Percentiles rank a stretch among this genome's conserved stretches.
Evolutionary conservation across 2,797 vertebrate genomes (phyloP).

Genomic region (Triplophysa bombifrons): DNA sequence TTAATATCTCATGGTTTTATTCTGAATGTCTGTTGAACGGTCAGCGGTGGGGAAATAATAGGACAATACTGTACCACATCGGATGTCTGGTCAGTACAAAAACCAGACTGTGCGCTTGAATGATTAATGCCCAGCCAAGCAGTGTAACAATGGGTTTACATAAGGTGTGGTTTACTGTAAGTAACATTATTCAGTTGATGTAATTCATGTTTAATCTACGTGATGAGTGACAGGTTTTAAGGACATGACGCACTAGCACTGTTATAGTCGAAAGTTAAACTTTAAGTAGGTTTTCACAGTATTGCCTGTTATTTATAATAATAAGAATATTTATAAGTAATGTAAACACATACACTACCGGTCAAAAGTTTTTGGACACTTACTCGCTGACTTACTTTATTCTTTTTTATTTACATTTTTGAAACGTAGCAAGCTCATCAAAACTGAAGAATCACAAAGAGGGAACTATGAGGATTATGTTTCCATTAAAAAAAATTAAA

Average conservation of each 20-base stretch:
- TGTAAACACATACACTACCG: no score
- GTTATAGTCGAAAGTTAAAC: background rate
- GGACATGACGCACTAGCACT: background rate
- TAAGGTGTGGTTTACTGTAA: background rate
- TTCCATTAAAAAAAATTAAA: no score
- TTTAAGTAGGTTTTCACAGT: background rate
- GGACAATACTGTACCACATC: background rate
- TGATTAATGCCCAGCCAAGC: background rate
- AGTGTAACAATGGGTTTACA: constrained; percentile 9
- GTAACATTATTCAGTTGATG: background rate
- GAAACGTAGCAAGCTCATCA: no score
- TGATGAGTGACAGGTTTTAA: background rate
- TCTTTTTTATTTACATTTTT: no score
- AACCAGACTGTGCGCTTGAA: background rate
- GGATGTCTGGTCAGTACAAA: background rate
- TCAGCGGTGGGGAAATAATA: background rate
- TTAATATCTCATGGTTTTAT: background rate
- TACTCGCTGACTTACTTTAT: no score
- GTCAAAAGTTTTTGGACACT: no score
- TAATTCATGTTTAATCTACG: background rate
- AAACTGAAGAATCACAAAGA: no score
- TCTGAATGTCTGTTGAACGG: background rate
- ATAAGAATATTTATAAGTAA: no score
- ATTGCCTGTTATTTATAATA: background rate
- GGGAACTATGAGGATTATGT: no score